Conservation (phyloP, 2,113 vertebrate species). For the Dicentrarchus labrax region DNA sequence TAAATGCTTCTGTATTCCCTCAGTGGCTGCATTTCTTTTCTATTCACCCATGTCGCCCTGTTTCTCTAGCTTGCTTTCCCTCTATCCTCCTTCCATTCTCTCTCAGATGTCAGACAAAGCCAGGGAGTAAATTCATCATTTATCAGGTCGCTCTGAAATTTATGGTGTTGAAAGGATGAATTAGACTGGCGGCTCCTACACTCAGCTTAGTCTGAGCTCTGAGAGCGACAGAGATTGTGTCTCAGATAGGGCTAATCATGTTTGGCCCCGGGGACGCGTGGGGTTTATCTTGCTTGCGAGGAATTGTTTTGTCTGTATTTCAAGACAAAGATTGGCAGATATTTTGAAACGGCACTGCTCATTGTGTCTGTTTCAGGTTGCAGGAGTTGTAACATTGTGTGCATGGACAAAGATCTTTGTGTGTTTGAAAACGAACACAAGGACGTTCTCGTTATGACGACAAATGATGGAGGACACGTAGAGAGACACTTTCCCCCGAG, state of each 20-base stretch:
- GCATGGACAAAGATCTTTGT: constrained; percentile 21
- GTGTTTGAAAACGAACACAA: constrained; percentile 31
- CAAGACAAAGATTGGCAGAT: constrained; percentile 63
- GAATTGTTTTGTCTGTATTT: constrained; percentile 76
- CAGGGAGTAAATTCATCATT: constrained; percentile 72
- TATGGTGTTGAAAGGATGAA: constrained; percentile 64
- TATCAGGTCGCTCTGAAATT: constrained; percentile 64
- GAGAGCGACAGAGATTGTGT: constrained; percentile 65
- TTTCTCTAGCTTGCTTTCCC: constrained; percentile 18
- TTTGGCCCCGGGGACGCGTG: constrained; percentile 57
- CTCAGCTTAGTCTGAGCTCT: constrained; percentile 55
- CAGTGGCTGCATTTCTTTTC: constrained; percentile 10
- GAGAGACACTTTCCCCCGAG: constrained; percentile 30
- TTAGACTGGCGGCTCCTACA: constrained; percentile 56
- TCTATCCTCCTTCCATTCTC: constrained; percentile 28
- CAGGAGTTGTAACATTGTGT: not conserved
- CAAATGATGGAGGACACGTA: constrained; percentile 21
- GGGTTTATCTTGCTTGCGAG: constrained; percentile 78
- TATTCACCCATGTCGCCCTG: constrained; percentile 21
- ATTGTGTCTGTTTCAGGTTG: constrained; percentile 46
- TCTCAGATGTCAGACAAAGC: constrained; percentile 50
- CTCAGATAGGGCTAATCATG: constrained; percentile 68
- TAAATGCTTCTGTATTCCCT: constrained; percentile 46
- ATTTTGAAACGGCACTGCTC: constrained; percentile 32
- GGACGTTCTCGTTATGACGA: constrained; percentile 14